Evolutionary conservation across 1,140 invertebrate species (phyloP).

Genomic region (Phymastichus coffea): DNA sequence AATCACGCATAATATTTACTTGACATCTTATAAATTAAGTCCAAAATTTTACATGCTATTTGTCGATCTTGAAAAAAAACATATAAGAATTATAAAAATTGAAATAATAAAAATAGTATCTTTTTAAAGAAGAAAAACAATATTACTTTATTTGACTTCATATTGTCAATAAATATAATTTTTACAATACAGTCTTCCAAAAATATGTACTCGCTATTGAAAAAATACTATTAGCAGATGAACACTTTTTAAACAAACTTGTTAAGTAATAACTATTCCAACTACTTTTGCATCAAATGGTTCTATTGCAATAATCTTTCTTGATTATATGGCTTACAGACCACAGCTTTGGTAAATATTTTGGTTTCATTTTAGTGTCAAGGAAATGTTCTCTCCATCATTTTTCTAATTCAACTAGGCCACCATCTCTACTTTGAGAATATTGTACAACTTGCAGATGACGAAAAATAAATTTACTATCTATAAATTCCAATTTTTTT

Average conservation of each 20-base stretch:
- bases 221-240: slow-evolving; percentile 41
- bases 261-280: slow-evolving; percentile 35
- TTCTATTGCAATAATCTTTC: slow-evolving; percentile 54
- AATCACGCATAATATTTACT: no score
- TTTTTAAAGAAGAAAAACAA: slow-evolving; percentile 28
- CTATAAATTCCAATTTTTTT: slow-evolving; percentile 45
- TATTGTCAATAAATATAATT: slow-evolving; percentile 25
- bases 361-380: slow-evolving; percentile 70
- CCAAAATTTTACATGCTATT: no score
- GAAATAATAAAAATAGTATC: slow-evolving; percentile 11
- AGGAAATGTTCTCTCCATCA: slow-evolving; percentile 80
- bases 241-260: slow-evolving; percentile 31
- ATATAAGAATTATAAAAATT: no score
- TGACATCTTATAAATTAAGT: no score
- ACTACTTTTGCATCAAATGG: slow-evolving; percentile 48
- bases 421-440: slow-evolving; percentile 59
- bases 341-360: slow-evolving; percentile 73
- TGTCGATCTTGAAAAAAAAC: no score
- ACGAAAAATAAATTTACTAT: slow-evolving; percentile 55
- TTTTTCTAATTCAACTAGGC: slow-evolving; percentile 69
- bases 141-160: slow-evolving; percentile 26
- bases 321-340: slow-evolving; percentile 71
- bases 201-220: slow-evolving; percentile 46
- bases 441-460: slow-evolving; percentile 63
- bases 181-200: slow-evolving; percentile 33